Percentiles rank a stretch among this genome's conserved stretches.
phyloP scores from a whole-genome alignment of 1,140 invertebrate species.

The Plutomurus gul region DNA sequence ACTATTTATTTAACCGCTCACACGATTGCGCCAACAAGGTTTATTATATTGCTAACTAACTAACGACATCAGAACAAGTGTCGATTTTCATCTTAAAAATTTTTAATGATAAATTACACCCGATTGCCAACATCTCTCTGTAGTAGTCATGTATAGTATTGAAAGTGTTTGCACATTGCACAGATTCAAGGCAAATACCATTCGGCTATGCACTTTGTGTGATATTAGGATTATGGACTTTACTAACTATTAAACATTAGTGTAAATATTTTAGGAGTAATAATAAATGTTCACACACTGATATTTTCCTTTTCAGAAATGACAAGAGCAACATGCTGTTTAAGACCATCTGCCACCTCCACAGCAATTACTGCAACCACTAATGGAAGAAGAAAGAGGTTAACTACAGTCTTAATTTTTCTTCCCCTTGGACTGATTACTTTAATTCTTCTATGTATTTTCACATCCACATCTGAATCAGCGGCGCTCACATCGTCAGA shows the following conservation, averaged over 20 bases:
- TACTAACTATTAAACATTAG: no score
- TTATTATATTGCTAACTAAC: slow-evolving; percentile 7
- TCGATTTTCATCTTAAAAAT: slow-evolving; percentile 14
- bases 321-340: not conserved
- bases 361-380: not conserved
- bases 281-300: not conserved
- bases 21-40: slow-evolving; percentile 14
- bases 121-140: slow-evolving; percentile 4
- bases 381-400: slow-evolving; percentile 12
- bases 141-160: no score
- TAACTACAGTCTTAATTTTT: slow-evolving; percentile 34
- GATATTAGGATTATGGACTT: no score
- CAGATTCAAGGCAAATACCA: not conserved
- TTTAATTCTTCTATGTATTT: not conserved
- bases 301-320: not conserved
- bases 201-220: not conserved
- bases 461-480: not conserved
- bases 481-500: not conserved
- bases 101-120: slow-evolving; percentile 13
- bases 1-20: not conserved
- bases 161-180: not conserved
- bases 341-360: not conserved
- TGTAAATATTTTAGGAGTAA: not conserved
- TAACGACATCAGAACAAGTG: no score
- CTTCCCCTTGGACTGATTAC: slow-evolving; percentile 11